phyloP scores from a whole-genome alignment of 2,888 invertebrate genomes.

The Apamea anceps region DNA sequence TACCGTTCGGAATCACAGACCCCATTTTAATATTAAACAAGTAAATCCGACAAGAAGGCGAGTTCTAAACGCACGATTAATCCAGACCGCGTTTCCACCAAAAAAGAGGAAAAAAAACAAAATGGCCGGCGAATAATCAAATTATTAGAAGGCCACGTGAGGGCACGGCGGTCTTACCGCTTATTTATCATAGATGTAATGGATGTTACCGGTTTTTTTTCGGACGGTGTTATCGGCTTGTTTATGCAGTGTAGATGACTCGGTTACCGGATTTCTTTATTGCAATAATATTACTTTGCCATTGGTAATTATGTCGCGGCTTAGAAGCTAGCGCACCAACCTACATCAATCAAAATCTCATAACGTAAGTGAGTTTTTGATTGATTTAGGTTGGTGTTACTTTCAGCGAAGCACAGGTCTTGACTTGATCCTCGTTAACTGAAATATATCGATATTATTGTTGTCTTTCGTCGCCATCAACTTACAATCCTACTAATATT shows the following conservation, averaged over 20 bases:
- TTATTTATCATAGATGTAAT: slow-evolving; percentile 83
- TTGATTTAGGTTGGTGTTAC: no score
- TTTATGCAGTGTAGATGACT: not conserved
- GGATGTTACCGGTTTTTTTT: slow-evolving; percentile 73
- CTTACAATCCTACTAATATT: not conserved
- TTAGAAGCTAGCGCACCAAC: not conserved
- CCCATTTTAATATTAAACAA: slow-evolving; percentile 72
- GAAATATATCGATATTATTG: not conserved
- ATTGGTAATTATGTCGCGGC: not conserved
- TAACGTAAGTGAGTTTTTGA: not conserved
- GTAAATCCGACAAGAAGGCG: slow-evolving; percentile 67
- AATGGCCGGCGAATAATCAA: slow-evolving; percentile 80
- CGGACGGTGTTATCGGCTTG: slow-evolving; percentile 45
- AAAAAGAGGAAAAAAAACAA: slow-evolving; percentile 72
- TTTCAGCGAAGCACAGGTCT: not conserved
- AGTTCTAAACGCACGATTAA: slow-evolving; percentile 74
- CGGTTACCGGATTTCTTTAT: not conserved
- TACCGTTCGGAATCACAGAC: slow-evolving; percentile 66
- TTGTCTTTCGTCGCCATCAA: not conserved
- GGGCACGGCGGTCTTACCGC: slow-evolving; percentile 76
- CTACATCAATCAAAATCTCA: no score
- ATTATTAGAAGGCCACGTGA: slow-evolving; percentile 81
- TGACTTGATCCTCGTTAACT: not conserved
- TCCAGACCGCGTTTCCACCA: slow-evolving; percentile 67
- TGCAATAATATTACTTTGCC: not conserved